These are phyloP conservation scores for Phrynocephalus versicolor DNA, from an alignment of 2,113 vertebrate genomes.

Conservation along the genomic window DNA sequence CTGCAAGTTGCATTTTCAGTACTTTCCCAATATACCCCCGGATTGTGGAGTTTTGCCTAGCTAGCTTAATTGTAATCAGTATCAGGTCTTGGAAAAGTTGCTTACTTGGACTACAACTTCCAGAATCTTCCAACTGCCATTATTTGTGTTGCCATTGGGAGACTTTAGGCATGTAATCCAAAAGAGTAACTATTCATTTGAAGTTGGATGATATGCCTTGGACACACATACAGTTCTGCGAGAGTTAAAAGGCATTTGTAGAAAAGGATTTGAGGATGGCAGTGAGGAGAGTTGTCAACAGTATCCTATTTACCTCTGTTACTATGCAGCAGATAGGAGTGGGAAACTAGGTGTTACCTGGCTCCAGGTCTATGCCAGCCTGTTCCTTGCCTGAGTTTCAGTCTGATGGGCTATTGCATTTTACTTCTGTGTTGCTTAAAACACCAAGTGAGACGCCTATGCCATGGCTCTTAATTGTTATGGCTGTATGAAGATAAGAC, in stretches of 20 bases:
- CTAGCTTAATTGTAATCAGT: not conserved
- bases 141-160: no score
- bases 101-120: not conserved
- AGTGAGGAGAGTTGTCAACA: conserved; percentile 32
- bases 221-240: conserved; percentile 37
- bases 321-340: conserved; percentile 34
- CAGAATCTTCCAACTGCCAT: no score
- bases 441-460: not conserved
- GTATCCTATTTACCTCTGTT: conserved; percentile 43
- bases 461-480: not conserved
- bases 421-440: not conserved
- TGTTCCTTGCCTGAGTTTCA: conserved; percentile 49
- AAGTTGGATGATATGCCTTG: conserved; percentile 65
- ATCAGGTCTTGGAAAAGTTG: conserved; percentile 51
- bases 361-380: conserved; percentile 68
- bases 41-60: not conserved
- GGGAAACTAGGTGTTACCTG: conserved; percentile 77
- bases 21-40: not conserved
- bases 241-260: conserved; percentile 24
- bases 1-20: no score
- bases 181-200: conserved; percentile 47
- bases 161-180: no score
- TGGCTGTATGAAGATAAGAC: not conserved
- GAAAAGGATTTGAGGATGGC: conserved; percentile 10
- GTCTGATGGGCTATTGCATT: not conserved